Conservation (phyloP, 2,113 vertebrate genomes). For the Benitochromis conjunctus region DNA sequence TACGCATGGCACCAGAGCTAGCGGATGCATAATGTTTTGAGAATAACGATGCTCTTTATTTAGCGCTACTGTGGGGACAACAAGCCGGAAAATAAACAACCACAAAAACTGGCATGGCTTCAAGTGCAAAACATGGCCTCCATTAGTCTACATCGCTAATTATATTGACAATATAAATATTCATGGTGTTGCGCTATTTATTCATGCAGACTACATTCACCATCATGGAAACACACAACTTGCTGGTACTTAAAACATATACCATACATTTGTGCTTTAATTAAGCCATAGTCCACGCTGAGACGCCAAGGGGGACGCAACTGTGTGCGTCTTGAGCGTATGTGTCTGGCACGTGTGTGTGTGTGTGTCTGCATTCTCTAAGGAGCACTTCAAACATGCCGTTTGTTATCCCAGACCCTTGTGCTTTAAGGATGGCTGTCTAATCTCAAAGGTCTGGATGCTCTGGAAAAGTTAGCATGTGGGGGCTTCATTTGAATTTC, state of each 20-base stretch:
- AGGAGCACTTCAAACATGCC: conserved; percentile 78
- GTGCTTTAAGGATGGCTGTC: conserved; percentile 71
- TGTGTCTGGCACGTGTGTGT: background rate
- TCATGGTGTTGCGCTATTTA: conserved; percentile 71
- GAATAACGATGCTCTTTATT: conserved; percentile 73
- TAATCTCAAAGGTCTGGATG: conserved; percentile 71
- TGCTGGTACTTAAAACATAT: conserved; percentile 72
- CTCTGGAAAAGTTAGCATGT: conserved; percentile 80
- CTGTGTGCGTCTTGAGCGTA: conserved; percentile 33
- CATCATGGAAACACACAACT: conserved; percentile 67
- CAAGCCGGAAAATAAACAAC: conserved; percentile 72
- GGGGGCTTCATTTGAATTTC: conserved; percentile 91
- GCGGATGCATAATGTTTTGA: conserved; percentile 48
- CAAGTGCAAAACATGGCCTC: conserved; percentile 73
- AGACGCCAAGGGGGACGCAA: conserved; percentile 43
- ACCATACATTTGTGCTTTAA: conserved; percentile 72
- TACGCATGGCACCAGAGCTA: conserved; percentile 8
- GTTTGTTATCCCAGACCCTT: conserved; percentile 77
- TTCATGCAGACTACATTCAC: conserved; percentile 66
- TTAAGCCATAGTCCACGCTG: conserved; percentile 65
- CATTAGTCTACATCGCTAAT: conserved; percentile 75
- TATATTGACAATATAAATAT: conserved; percentile 81
- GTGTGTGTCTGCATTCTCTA: conserved; percentile 47
- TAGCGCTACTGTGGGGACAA: conserved; percentile 67
- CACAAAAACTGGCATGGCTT: conserved; percentile 68